phyloP scores from a whole-genome alignment of 2,113 vertebrate species.

The Entelurus aequoreus region DNA sequence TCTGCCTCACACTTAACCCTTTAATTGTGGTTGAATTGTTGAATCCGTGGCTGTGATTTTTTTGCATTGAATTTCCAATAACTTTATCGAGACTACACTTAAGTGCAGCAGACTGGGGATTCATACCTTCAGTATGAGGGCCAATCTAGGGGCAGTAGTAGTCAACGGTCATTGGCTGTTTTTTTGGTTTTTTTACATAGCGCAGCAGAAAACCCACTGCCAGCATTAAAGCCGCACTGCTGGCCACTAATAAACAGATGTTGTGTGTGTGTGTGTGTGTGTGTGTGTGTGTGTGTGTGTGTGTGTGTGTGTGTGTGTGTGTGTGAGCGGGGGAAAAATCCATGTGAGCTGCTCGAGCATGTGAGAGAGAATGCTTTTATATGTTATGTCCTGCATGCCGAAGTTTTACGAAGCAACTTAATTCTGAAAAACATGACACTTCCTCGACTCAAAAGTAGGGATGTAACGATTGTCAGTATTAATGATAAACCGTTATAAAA shows the following conservation, averaged over 20 bases:
- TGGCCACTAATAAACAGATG: conserved; percentile 54
- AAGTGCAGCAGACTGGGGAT: conserved; percentile 37
- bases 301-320: conserved; percentile 6
- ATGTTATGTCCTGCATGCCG: conserved; percentile 1
- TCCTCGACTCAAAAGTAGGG: conserved; percentile 24
- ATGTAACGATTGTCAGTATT: too few relatives aligned
- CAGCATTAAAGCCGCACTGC: conserved; percentile 52
- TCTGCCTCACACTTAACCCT: conserved; percentile 48
- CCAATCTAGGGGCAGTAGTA: conserved; percentile 35
- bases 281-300: conserved; percentile 1
- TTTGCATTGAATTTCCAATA: conserved; percentile 58
- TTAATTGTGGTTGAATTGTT: conserved; percentile 56
- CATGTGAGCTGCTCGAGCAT: not conserved
- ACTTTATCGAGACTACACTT: conserved; percentile 44
- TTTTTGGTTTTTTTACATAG: conserved; percentile 26
- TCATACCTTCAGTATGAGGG: conserved; percentile 27
- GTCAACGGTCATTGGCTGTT: conserved; percentile 42
- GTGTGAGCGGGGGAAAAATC: not conserved
- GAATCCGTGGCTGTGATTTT: conserved; percentile 55
- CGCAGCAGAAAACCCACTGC: conserved; percentile 46
- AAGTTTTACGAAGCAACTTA: not conserved
- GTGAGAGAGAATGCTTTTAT: conserved; percentile 11
- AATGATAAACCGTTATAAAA: too few relatives aligned
- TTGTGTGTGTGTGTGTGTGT: conserved; percentile 6
- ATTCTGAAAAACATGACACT: conserved; percentile 6